Evolutionary conservation across 2,797 vertebrate genomes (phyloP).

Genomic region (Setipinna tenuifilis): DNA sequence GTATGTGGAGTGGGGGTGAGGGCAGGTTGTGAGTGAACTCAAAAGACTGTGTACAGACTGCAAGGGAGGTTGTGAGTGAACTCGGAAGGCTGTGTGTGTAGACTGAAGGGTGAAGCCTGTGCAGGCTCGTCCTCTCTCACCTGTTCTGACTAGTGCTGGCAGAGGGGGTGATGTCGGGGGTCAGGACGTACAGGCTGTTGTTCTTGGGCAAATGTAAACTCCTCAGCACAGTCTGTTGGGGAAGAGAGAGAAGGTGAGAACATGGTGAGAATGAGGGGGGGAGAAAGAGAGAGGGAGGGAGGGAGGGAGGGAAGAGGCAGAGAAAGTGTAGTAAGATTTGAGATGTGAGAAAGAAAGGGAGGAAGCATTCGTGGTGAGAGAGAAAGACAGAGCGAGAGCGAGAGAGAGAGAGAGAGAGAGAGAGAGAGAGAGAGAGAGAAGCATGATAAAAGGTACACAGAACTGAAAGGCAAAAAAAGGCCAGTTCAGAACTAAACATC

Average conservation of each 20-base stretch:
- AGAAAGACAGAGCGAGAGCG: no score
- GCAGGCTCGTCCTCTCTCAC: slow-evolving; percentile 68
- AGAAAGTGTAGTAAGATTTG: no score
- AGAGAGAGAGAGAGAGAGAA: neutral
- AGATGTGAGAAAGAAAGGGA: no score
- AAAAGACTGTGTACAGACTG: no score
- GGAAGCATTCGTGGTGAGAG: no score
- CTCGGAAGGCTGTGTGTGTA: neutral
- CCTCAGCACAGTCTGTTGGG: slow-evolving; percentile 88
- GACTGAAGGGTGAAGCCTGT: neutral
- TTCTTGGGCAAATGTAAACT: slow-evolving; percentile 99
- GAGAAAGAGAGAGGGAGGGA: neutral
- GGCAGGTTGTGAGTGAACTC: no score
- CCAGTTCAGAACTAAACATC: neutral
- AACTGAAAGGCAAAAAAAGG: neutral
- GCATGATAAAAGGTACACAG: neutral
- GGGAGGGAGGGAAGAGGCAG: neutral
- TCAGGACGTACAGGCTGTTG: slow-evolving; percentile 98
- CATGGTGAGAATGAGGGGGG: neutral
- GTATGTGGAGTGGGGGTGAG: no score
- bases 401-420: neutral
- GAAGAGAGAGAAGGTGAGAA: slow-evolving; percentile 28
- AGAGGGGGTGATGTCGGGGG: slow-evolving; percentile 90
- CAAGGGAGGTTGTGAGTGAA: no score
- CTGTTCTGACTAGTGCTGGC: slow-evolving; percentile 92